Evolutionary conservation across 2,113 vertebrate genomes (phyloP).

Genomic region (Gnathonemus echidnorhynchus): DNA sequence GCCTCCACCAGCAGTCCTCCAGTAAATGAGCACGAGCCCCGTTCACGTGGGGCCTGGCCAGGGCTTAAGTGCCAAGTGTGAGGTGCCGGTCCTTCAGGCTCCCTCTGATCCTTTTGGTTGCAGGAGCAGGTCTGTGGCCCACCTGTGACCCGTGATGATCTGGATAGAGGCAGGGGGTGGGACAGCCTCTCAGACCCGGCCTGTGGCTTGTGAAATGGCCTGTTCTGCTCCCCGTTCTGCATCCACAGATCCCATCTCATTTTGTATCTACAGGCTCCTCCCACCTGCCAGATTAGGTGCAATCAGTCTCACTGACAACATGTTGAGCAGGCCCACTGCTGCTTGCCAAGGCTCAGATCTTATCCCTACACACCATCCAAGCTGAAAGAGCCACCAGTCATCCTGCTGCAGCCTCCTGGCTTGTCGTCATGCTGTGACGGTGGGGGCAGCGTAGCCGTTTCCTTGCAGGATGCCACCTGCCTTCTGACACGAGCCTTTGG

Average conservation of each 20-base stretch:
- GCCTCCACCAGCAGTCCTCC: not conserved
- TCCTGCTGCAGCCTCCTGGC: conserved; percentile 52
- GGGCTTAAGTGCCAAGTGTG: not conserved
- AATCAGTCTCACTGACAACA: not conserved
- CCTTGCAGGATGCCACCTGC: not conserved
- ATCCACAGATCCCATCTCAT: not conserved
- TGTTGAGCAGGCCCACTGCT: not conserved
- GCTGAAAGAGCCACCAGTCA: conserved; percentile 54
- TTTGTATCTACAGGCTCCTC: not conserved
- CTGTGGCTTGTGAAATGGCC: not conserved
- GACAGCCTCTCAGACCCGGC: not conserved
- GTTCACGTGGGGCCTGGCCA: too few relatives aligned
- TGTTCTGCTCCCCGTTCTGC: not conserved
- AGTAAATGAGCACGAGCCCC: not conserved
- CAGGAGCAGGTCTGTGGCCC: not conserved
- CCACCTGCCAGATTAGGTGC: not conserved
- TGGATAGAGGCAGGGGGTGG: not conserved
- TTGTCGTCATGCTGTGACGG: not conserved
- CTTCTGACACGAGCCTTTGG: not conserved
- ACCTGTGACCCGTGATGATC: not conserved
- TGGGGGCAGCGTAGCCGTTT: not conserved
- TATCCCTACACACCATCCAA: not conserved
- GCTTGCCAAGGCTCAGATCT: not conserved
- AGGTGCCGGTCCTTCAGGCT: not conserved
- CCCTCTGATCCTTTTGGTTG: not conserved